Evolutionary conservation across 2,113 vertebrate species (phyloP), one percentile per base, ranked within the genome.

Genomic region (Chaetodon auriga): DNA sequence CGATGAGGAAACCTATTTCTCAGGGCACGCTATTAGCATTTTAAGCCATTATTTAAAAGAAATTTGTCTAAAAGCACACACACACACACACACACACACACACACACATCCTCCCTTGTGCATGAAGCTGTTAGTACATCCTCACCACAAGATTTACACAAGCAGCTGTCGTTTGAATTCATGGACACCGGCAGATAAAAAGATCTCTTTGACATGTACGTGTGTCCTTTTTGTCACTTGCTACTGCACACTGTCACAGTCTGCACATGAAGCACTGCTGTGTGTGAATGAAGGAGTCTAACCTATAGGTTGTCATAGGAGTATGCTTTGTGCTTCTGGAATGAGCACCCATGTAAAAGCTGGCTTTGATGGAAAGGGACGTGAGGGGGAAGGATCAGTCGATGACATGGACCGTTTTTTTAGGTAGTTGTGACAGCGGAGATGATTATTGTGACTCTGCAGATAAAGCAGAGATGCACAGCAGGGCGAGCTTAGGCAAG

Each of bases 1-100:
- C 14, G 10, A 68, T 53, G 68, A 48, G 43, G 69, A 36, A 85
- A 58, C 38, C 14, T 60, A 43, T 60, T 61, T 60, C 71, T 84
- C 49, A 55, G 5, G 46, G 58, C 23, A 58, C 21, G 2, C 51
- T 63, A 63, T 79, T 81, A 64, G 66, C 72, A 80, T 78, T 87
- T 83, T 63, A 77, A 82, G 60, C 65, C 45, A 53, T 54, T 12
- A 30, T 78, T 78, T 64, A 68, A 49, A 79, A 19, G 43, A 48
- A 38, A 41, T 64, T 53, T 54, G 45, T 18, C 43, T 49, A 6
- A 15, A 53, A 66, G n/a, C 19, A 18, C 75, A 46, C 51, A 72
- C 13, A 35, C 80, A 41, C 6, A 5, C 13, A 35, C 80, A 41
- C 6, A 5, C 75, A 46, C 51, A 72, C 19, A 18, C 75, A 46